Evolutionary conservation across 2,888 invertebrate species (phyloP).

Genomic region (Sclerodermus sp.): DNA sequence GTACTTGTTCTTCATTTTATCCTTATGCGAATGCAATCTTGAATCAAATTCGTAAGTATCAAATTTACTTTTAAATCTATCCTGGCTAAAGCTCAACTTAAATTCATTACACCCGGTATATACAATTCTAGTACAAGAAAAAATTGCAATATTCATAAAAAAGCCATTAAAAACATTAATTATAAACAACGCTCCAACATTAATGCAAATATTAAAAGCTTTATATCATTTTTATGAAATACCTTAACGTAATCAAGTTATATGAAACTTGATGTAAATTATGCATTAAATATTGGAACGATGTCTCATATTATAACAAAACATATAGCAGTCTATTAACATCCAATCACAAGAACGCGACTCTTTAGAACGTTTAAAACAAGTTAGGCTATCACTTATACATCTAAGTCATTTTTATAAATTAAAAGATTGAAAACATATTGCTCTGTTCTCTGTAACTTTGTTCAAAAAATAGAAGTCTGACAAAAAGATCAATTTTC

Average conservation of each 20-base stretch:
- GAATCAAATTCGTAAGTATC: slow-evolving; percentile 25
- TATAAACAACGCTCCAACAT: neutral
- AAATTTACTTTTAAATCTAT: slow-evolving; percentile 20
- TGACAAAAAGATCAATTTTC: slow-evolving; percentile 45
- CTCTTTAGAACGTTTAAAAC: slow-evolving; percentile 32
- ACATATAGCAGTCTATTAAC: slow-evolving; percentile 15
- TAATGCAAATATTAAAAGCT: neutral
- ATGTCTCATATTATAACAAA: slow-evolving; percentile 16
- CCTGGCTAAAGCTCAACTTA: slow-evolving; percentile 15
- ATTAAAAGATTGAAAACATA: slow-evolving; percentile 40
- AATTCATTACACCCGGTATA: slow-evolving; percentile 24
- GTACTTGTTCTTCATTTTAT: slow-evolving; percentile 23
- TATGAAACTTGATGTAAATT: slow-evolving; percentile 2
- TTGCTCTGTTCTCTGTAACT: slow-evolving; percentile 37
- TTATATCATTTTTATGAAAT: neutral
- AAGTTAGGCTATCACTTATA: slow-evolving; percentile 33
- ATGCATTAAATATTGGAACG: slow-evolving; percentile 9
- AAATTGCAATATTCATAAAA: slow-evolving; percentile 17
- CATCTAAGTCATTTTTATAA: slow-evolving; percentile 29
- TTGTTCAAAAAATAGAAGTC: slow-evolving; percentile 53
- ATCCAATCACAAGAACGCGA: slow-evolving; percentile 29
- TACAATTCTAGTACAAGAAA: slow-evolving; percentile 25
- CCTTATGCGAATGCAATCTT: slow-evolving; percentile 22
- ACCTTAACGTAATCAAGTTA: neutral
- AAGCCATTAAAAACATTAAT: slow-evolving; percentile 1